Base-by-base conservation (phyloP, 2,888 invertebrate species). In the Rhopalosiphum nymphaeae region DNA sequence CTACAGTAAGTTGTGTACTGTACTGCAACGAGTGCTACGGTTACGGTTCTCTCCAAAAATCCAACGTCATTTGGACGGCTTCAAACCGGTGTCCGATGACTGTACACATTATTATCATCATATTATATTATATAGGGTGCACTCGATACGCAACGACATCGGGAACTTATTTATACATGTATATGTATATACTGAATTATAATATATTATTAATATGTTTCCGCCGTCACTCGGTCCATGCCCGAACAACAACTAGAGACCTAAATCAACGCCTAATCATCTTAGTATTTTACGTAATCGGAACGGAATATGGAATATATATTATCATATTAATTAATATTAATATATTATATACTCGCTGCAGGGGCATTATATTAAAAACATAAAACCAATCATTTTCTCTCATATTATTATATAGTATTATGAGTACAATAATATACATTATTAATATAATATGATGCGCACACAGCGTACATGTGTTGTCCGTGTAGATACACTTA, bases 71-170 rank as follows among this genome's bases (percentile, higher is more conserved):
- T 93, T 93, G 84, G 42, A 85, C 57, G 93, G 93, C 93, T 93
- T 93, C 93, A 44, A 89, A 36, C 44, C 84, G 93, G 93, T 93
- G 44, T 93, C 93, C 3, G n/a, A 57, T 93, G 61, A 93, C 89
- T 53, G 61, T 91, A 44, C 36, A 36, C 53, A 56, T 53, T 78
- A 42, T 36, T 26, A 57, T 89, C 21, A 87, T 25, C n/a, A 87
- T 36, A 87, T 16, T 87, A 49, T n/a, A 25, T n/a, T 53, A 67
- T 78, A 42, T 78, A 78, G 21, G 78, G 21, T 21, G 36, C 67
- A 78, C 67, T 78, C n/a, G 67, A 78, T 36, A 78, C 78, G 36
- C 78, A 36, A 36, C 78, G 36, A 78, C 78, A 7, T 7, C 36
- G 36, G 21, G 7, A 26, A 57, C 26, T 26, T 9, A 0, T 7